Evolutionary conservation across 1,140 invertebrate species (phyloP), one percentile per base, ranked within the genome.

Genomic region (Ceratina calcarata): DNA sequence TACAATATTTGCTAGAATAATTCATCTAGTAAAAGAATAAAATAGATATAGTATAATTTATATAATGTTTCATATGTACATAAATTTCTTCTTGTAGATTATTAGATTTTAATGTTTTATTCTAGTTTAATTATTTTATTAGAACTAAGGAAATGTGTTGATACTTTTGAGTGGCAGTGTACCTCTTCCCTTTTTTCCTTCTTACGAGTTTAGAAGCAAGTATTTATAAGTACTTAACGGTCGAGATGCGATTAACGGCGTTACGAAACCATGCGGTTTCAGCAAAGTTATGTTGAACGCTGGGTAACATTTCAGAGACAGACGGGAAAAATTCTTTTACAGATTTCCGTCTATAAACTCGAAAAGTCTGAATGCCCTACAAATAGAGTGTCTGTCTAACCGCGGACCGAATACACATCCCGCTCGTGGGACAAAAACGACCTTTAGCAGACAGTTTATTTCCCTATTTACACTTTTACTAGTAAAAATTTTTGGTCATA

Each of bases 381-480:
- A 60, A 60, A 22, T 22, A 24, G 20, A 60, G 20, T 22, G 20
- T 22, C 20, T 24, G 13, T 45, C 37, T 60, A 60, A 60, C 58
- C 7, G 58, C 7, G 22, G 20, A 22, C 20, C 18, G 18, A 60
- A 60, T 4, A 13, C 58, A 12, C 10, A 8, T 15, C 8, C 12
- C n/a, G 37, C 6, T 67, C 65, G 65, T 67, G 65, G 45, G 65
- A 67, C 37, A 67, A 51, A 51, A 67, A 51, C 37, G 65, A 67
- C 20, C 65, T 67, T 55, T 67, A 49, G 12, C 37, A 22, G 1
- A 0, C 13, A 16, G 6, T 67, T 22, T 22, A 49, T 16, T 16
- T 22, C 13, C 13, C 65, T 3, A 22, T 18, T 65, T 32, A 32
- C 27, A 32, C 27, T 32, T 32, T 32, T 32, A 32, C 27, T 32